These are phyloP conservation scores for Ctenochaetus hawaiiensis DNA, from an alignment of 2,797 vertebrate genomes.

Conservation along the genomic window DNA sequence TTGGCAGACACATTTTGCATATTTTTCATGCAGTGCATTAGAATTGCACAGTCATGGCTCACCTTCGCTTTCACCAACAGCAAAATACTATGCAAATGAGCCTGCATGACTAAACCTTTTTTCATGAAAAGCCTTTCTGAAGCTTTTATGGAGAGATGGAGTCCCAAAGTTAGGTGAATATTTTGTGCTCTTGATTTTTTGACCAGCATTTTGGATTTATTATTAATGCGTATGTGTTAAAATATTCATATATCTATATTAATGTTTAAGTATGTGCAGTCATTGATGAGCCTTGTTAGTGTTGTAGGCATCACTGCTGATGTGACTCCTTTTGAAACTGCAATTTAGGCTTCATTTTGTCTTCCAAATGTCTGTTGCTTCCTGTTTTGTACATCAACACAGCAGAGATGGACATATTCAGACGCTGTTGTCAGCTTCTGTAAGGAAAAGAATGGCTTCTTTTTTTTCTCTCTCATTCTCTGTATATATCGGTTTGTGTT, in stretches of 20 bases:
- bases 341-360: slow-evolving; percentile 5
- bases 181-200: slow-evolving; percentile 2
- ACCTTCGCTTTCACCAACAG: slow-evolving; percentile 20
- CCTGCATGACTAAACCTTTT: slow-evolving; percentile 29
- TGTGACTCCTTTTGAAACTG: slow-evolving; percentile 39
- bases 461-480: slow-evolving; percentile 23
- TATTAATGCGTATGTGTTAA: slow-evolving; percentile 1
- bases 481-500: slow-evolving; percentile 64
- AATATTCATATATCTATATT: slow-evolving; percentile 5
- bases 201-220: slow-evolving; percentile 16
- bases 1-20: neutral
- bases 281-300: slow-evolving; percentile 31
- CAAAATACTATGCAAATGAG: slow-evolving; percentile 41
- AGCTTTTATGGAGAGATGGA: slow-evolving; percentile 26
- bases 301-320: slow-evolving; percentile 21
- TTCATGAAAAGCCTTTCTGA: no score
- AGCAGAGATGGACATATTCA: slow-evolving; percentile 28
- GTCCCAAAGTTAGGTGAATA: slow-evolving; percentile 9
- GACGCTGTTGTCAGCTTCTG: slow-evolving; percentile 21
- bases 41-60: slow-evolving; percentile 6
- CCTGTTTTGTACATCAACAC: slow-evolving; percentile 14
- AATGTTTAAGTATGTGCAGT: slow-evolving; percentile 6
- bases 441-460: slow-evolving; percentile 29
- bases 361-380: slow-evolving; percentile 26
- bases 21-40: no score